Base-by-base conservation (phyloP, 2,797 vertebrate genomes). In the Poeciliopsis gracilis region DNA sequence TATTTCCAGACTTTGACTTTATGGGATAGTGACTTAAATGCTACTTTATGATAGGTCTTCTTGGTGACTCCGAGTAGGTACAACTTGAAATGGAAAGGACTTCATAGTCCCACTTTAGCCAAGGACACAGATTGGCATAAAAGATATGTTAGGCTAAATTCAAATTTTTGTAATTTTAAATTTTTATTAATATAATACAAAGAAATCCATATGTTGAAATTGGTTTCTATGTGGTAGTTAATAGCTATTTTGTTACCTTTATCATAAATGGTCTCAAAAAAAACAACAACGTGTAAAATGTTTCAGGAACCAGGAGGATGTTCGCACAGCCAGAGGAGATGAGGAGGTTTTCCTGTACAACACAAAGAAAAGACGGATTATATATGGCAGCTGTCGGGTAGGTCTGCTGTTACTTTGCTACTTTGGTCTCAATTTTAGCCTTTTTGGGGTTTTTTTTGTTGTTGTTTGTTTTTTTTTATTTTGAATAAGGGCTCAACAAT, bases 261-360 rank as follows among this genome's bases (percentile, higher is more conserved):
- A 33, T 47, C 1, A 2, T 36, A 0, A 7, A 59, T 10, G 43
- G 77, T 16, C 41, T 63, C 0, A 51, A 73, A 3, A 76, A 76
- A 10, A 53, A n/a, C n/a, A 25, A 2, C 9, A 38, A 66, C 3
- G 0, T n/a, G 43, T n/a, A 46, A 72, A 25, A 20, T 57, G 72
- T 85, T 83, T 91, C 79, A 99, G 98, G 88, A 86, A 95, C 46
- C 97, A 98, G 87, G 96, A 98, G 86, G 94, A 95, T 5, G 96
- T 95, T 81, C 95, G 97, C 76, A 88, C 93, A 73, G 93, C 95
- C 33, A 98, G 96, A 94, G 98, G 97, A 36, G 97, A 98, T 63
- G 97, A 98, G 61, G 98, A 99, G 93, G 94, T 97, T 75, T 76
- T 90, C 25, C 91, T 97, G 55, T 99, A 97, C 93, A 93, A 90